Evolutionary conservation across 2,113 vertebrate genomes (phyloP).

Genomic region (Alexandromys fortis): DNA sequence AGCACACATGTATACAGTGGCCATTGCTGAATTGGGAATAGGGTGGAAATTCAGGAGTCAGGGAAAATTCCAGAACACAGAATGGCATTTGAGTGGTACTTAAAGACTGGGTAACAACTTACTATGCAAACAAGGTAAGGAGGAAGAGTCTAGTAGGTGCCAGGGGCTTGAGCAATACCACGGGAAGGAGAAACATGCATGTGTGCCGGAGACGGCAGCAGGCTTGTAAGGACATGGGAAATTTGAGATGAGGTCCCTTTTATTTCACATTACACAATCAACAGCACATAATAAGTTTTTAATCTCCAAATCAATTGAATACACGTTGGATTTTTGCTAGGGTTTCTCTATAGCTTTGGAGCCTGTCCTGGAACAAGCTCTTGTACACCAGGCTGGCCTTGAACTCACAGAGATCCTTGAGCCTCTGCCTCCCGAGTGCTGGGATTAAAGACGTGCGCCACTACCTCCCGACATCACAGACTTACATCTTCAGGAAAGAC

Average conservation of each 20-base stretch:
- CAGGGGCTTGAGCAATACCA: not conserved
- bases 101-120: not conserved
- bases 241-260: not conserved
- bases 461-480: not conserved
- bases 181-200: not conserved
- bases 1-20: rapidly evolving
- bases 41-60: not conserved
- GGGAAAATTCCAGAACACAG: not conserved
- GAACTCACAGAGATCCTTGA: no score
- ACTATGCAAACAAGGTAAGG: not conserved
- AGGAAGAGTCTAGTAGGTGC: not conserved
- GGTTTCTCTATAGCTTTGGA: no score
- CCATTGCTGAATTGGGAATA: not conserved
- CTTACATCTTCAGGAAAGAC: not conserved
- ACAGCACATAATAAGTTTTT: not conserved
- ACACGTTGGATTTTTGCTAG: not conserved
- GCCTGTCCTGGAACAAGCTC: no score
- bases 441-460: no score
- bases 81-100: not conserved
- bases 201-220: not conserved
- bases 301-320: not conserved
- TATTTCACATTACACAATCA: not conserved
- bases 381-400: no score
- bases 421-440: no score
- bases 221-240: not conserved